These are phyloP conservation scores for Eremobia ochroleuca DNA, from an alignment of 2,888 invertebrate genomes.

Conservation along the genomic window DNA sequence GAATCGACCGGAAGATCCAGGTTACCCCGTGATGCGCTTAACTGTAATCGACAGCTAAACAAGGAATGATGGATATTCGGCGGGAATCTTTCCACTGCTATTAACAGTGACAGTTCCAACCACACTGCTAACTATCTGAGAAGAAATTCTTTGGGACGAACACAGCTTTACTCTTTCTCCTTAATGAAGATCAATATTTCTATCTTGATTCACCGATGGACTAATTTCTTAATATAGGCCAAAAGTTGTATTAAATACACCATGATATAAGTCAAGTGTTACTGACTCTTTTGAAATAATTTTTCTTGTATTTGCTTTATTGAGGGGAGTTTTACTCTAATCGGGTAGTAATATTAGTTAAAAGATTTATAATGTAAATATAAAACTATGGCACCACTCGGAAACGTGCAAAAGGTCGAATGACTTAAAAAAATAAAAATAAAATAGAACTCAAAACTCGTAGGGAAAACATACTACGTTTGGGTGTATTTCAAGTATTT, in stretches of 20 bases:
- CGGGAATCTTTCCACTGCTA: constrained; percentile 1
- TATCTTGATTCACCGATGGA: constrained; percentile 4
- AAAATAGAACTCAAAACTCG: constrained; percentile 9
- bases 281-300: background rate
- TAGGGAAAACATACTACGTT: background rate
- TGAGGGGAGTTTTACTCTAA: background rate
- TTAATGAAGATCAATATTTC: constrained; percentile 41
- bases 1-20: too few relatives aligned
- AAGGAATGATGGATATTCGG: constrained; percentile 27
- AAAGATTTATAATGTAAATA: background rate
- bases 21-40: constrained; percentile 5
- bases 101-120: constrained; percentile 15
- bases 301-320: background rate
- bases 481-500: constrained; percentile 28
- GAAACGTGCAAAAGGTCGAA: background rate
- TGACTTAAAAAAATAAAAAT: background rate
- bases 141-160: background rate
- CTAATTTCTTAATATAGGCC: constrained; percentile 4
- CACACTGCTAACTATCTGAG: background rate
- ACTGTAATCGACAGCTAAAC: constrained; percentile 34
- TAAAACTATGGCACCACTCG: background rate
- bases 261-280: background rate
- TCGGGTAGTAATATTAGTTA: background rate
- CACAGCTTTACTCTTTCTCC: constrained; percentile 1
- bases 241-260: constrained; percentile 1